Base-by-base conservation (phyloP, 2,113 vertebrate genomes). In the Gambusia holbrooki region DNA sequence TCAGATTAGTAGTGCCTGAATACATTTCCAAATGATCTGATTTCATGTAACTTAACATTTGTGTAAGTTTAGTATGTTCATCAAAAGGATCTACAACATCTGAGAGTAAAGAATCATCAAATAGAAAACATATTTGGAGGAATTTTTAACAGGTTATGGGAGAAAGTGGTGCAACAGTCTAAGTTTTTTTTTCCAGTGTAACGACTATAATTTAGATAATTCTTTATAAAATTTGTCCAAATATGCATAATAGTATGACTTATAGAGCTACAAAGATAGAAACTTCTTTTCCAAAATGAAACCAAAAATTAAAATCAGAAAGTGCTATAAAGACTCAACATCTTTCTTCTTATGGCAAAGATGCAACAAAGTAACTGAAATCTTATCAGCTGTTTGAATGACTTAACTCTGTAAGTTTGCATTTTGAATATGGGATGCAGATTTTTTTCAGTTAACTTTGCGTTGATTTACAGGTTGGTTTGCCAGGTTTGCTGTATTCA, bases 271-370 rank as follows among this genome's bases (percentile, higher is more conserved):
- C 15, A 48, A 19, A 48, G 17, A 48, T 0, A 2, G 45, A 48
- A 48, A 19, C 51, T 3, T 58, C 25, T 58, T 58, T 58, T n/a
- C 3, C 51, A 58, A 58, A 19, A 22, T 54, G 22, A 54, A 54
- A 8, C 51, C 17, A 48, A 19, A 15, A 19, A 48, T n/a, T 58
- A 58, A 58, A 48, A 48, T 19, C 17, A 6, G 17, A 48, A 48
- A 48, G 17, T 48, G 45, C 17, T 19, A 19, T 48, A 2, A 19
- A 19, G 45, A 19, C 15, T 48, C 5, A 48, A 5, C 14, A 19
- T 22, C 37, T 63, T 79, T 78, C 33, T 71, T 88, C 58, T 71
- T 68, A 35, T 77, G 80, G 79, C 74, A 40, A 40, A 7, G 37
- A 40, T 12, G 14, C 13, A 42, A 15, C 40, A 42, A 14, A 42